Conservation (phyloP, 2,797 vertebrate genomes). For the Tapera naevia region DNA sequence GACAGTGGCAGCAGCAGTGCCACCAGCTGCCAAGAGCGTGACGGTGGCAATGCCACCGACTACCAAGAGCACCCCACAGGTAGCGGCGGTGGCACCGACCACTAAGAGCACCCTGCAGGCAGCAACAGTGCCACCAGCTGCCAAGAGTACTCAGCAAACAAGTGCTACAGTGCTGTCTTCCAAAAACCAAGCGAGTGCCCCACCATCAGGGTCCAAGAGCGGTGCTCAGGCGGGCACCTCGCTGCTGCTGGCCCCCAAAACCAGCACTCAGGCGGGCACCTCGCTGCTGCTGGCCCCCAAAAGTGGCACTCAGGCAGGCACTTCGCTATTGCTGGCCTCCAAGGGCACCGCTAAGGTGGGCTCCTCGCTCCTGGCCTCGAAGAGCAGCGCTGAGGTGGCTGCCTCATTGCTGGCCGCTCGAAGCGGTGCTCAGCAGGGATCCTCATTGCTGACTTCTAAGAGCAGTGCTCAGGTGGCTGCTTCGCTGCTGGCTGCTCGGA, state of each 20-base stretch:
- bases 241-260: neutral
- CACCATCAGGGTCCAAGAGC: constrained; percentile 28
- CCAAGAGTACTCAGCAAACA: neutral
- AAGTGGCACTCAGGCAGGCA: neutral
- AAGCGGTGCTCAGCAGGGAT: neutral
- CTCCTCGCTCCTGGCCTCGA: constrained; percentile 25
- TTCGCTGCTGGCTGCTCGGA: neutral
- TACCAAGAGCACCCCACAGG: neutral
- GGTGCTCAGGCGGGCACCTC: neutral
- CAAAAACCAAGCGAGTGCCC: neutral
- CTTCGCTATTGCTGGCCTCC: constrained; percentile 58
- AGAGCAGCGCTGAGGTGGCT: constrained; percentile 41
- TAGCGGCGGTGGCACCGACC: fast-evolving
- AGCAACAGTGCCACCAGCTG: neutral
- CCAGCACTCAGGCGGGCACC: neutral
- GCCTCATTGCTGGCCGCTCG: constrained; percentile 15
- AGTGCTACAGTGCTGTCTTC: constrained; percentile 8
- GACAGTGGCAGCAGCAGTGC: neutral
- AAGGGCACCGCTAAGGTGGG: constrained; percentile 41
- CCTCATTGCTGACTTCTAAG: constrained; percentile 11
- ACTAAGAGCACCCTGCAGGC: neutral
- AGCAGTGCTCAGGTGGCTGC: constrained; percentile 47
- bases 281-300: constrained; percentile 20
- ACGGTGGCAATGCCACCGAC: neutral
- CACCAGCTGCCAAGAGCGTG: neutral